Conservation (phyloP, 2,888 invertebrate species). For the Scelioninae gen. 2 region DNA sequence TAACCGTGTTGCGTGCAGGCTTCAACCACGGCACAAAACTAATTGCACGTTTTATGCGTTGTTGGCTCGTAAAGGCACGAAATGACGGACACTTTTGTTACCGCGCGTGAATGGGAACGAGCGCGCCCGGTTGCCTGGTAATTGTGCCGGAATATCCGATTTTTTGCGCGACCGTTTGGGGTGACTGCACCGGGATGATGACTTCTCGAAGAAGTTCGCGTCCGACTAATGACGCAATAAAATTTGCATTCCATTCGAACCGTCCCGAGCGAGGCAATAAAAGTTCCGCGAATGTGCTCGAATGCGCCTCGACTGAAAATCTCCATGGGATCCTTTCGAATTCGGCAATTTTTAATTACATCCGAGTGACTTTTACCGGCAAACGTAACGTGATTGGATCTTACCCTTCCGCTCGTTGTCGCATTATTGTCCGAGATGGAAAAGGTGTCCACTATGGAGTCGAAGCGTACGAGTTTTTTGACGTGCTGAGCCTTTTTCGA, state of each 20-base stretch:
- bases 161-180: conserved; percentile 14
- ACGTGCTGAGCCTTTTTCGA: conserved; percentile 76
- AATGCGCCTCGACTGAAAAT: conserved; percentile 14
- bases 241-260: conserved; percentile 26
- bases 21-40: conserved; percentile 29
- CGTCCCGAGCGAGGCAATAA: conserved; percentile 1
- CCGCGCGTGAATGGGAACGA: conserved; percentile 12
- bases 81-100: conserved; percentile 24
- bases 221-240: conserved; percentile 25
- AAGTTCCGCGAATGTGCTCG: conserved; percentile 9
- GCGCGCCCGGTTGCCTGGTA: conserved; percentile 20
- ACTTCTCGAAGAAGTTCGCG: conserved; percentile 4
- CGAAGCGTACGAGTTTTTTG: conserved; percentile 80
- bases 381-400: conserved; percentile 43
- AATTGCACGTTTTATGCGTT: conserved; percentile 39
- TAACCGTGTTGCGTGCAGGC: background rate
- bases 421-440: conserved; percentile 78
- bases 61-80: conserved; percentile 17
- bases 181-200: conserved; percentile 5
- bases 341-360: background rate
- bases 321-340: background rate
- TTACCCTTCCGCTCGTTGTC: conserved; percentile 74
- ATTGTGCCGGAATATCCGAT: conserved; percentile 24
- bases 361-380: background rate
- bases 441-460: conserved; percentile 80